These are phyloP conservation scores for Paracanthobrama guichenoti DNA, from an alignment of 2,113 vertebrate genomes.

Conservation along the genomic window DNA sequence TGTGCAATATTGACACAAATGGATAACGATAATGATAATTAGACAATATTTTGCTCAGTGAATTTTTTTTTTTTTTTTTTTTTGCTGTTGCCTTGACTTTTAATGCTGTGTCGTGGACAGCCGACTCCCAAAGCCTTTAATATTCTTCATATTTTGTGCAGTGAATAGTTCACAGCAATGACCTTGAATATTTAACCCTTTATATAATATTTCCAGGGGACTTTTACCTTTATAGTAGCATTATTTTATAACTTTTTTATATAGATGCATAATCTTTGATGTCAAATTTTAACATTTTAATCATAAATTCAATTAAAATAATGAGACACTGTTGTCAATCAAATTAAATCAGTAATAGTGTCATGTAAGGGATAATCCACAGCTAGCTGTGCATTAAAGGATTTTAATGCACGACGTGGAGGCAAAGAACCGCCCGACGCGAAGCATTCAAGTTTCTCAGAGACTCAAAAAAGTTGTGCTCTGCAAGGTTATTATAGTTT, in stretches of 20 bases:
- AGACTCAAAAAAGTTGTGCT: no score
- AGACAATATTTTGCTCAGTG: background rate
- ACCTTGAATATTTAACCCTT: background rate
- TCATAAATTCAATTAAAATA: background rate
- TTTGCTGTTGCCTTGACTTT: background rate
- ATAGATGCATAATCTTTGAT: background rate
- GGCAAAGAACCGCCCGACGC: no score
- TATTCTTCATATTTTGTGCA: no score
- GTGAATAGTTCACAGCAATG: background rate
- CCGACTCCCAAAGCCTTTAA: no score
- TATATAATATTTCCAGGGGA: no score
- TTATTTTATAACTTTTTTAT: background rate
- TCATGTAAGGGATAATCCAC: no score
- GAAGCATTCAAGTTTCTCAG: no score
- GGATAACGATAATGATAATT: background rate
- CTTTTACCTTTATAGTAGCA: background rate
- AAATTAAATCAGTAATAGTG: background rate
- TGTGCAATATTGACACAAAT: background rate
- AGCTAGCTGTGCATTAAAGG: no score
- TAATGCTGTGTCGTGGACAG: background rate
- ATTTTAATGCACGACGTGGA: no score
- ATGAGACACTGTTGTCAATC: background rate
- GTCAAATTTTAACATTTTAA: background rate
- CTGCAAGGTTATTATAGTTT: no score
- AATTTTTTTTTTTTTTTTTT: no score